Evolutionary conservation across 2,888 invertebrate genomes (phyloP), one percentile per base, ranked within the genome.

Genomic region (Seladonia tumulorum): DNA sequence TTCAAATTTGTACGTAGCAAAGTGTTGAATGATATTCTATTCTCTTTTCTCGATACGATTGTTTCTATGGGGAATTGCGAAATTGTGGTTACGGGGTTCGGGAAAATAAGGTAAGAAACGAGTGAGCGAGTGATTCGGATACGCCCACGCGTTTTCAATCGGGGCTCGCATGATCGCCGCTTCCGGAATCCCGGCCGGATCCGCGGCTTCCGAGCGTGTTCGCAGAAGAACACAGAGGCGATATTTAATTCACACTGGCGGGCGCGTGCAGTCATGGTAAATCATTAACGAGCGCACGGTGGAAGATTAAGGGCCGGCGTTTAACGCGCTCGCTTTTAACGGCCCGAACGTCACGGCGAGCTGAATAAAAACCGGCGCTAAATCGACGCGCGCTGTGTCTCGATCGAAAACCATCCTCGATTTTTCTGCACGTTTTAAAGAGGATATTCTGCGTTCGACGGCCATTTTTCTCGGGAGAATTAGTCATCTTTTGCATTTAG

Each of bases 371-470:
- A 25, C 72, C 47, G 63, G 68, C 47, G 79, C 79, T 85, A 63
- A 86, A 86, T 79, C 73, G 86, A 81, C 79, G 76, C 78, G n/a
- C 42, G 68, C 39, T 14, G 74, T 60, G 81, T 79, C 75, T 71
- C 73, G 72, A 66, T 66, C 66, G 66, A 18, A 29, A 18, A 16
- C 18, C 18, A 18, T 29, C 29, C 8, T 35, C 66, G 18, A 66
- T 66, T 22, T 66, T 5, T 60, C 25, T 12, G 25, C 60, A 10
- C 14, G 14, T 60, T 60, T 12, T 25, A 2, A 25, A 25, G 25
- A 0, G 60, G 25, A 0, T 14, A 5, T 5, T 60, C 60, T 25
- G 60, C 25, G 22, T 5, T 14, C 25, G 25, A 53, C 22, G 5
- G 10, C 53, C 53, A 22, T 53, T 53, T 22, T 53, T 53, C 22